Evolutionary conservation across 2,888 invertebrate genomes (phyloP), one percentile per base, ranked within the genome.

Genomic region (Corbicula japonica): DNA sequence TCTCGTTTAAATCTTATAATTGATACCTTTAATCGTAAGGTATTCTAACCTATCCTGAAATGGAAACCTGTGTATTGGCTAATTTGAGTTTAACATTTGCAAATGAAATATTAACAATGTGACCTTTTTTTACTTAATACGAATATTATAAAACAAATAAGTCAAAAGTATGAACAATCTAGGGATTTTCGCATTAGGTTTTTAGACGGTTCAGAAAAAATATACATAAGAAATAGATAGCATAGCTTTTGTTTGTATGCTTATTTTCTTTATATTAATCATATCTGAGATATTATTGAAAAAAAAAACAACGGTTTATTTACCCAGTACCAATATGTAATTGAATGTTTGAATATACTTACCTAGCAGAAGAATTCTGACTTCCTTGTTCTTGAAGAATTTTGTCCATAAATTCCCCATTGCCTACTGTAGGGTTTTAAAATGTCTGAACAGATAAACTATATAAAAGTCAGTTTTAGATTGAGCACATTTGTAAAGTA

Each of bases 351-450:
- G 41, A 21, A 35, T 50, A 44, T 46, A 86, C 85, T 77, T 77
- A 89, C 88, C 88, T 58, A 88, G 62, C n/a, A 89, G 68, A 28
- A 88, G 70, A 54, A 89, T 86, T 66, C 88, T 70, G 5, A 87
- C 87, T 38, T 87, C 88, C 65, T 78, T 84, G 28, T 88, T 87
- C 62, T 82, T 79, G 61, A 89, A 88, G 23, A 88, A 44, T 30
- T 85, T 82, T 1, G 86, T 86, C 88, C 88, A 88, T 26, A 88
- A 65, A 41, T 88, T 84, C n/a, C 88, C 88, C 86, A 88, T 87
- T 34, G 23, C 63, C 15, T n/a, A n/a, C 15, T 23, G n/a, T n/a
- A 34, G n/a, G n/a, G n/a, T n/a, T n/a, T n/a, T n/a, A n/a, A n/a
- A n/a, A n/a, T n/a, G n/a, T n/a, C n/a, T n/a, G n/a, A n/a, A n/a